These are phyloP conservation scores for Peribatodes rhomboidaria DNA, from an alignment of 2,888 invertebrate species.

Conservation along the genomic window DNA sequence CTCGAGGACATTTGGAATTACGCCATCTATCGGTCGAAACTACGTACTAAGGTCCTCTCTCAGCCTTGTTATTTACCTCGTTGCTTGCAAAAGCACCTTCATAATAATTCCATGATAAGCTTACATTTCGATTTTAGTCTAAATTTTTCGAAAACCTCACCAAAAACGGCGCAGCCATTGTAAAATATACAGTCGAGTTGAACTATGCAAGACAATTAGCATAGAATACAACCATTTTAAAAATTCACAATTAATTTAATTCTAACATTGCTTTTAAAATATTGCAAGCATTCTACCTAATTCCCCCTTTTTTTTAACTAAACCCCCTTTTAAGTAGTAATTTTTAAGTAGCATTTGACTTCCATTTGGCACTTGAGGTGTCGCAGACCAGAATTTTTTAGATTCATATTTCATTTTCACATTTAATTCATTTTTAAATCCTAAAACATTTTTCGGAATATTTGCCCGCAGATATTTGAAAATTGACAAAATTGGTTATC, in stretches of 20 bases:
- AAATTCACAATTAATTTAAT: conserved; percentile 3
- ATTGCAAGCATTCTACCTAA: conserved; percentile 25
- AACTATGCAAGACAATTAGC: conserved; percentile 11
- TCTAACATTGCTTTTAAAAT: conserved; percentile 10
- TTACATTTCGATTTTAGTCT: conserved; percentile 8
- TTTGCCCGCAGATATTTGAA: too few relatives aligned
- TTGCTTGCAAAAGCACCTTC: conserved; percentile 36
- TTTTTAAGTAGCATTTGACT: conserved; percentile 30
- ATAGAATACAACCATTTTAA: conserved; percentile 14
- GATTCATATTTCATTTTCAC: background rate
- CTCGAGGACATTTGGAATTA: conserved; percentile 22
- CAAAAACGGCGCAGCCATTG: conserved; percentile 13
- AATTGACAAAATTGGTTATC: too few relatives aligned
- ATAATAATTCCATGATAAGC: conserved; percentile 23
- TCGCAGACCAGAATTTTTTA: conserved; percentile 22
- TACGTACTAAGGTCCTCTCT: conserved; percentile 24
- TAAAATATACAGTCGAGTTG: conserved; percentile 15
- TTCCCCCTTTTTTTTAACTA: conserved; percentile 3
- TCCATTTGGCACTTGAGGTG: conserved; percentile 30
- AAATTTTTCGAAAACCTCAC: conserved; percentile 23
- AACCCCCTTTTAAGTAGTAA: conserved; percentile 15
- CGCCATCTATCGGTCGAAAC: conserved; percentile 24
- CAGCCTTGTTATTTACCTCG: conserved; percentile 31
- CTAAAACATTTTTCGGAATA: too few relatives aligned
- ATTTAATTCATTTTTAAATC: background rate